Evolutionary conservation across 2,797 vertebrate species (phyloP), one percentile per base, ranked within the genome.

Genomic region (Labroides dimidiatus): DNA sequence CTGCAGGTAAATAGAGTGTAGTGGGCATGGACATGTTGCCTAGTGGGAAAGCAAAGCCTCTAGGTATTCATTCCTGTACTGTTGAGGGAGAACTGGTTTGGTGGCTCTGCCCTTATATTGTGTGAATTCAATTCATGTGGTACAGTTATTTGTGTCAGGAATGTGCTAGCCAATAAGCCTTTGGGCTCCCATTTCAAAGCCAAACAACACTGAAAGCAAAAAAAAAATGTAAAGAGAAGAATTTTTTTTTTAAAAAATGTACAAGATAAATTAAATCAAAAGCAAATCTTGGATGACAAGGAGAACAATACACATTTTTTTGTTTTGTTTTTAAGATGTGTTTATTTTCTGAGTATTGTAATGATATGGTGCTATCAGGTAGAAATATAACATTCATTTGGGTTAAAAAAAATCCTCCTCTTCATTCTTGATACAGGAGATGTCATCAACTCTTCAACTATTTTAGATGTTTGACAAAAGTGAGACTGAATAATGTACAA

Each of bases 321-420:
- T n/a, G n/a, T n/a, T n/a, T 48, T 64, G 58, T 72, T 39, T 48
- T 72, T 77, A 51, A 57, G 51, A 69, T 50, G 39, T 68, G 37
- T 87, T 92, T 88, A 83, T 82, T 89, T 74, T 81, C 42, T 52
- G 37, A 85, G 72, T 56, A 64, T 68, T 84, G 54, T 65, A 70
- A 44, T 54, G n/a, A 65, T 24, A 48, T 52, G 52, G 64, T 48
- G 17, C 62, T 21, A 19, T 60, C 41, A 63, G 78, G 60, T 84
- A 74, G 72, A 77, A 69, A 86, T 78, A 68, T 75, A 80, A 52
- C 42, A 63, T 62, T 66, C 2, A 78, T 61, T 50, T 58, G 10
- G 56, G 48, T 54, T 65, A 11, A 42, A 61, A 52, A 63, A 60
- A 64, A 62, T 12, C 20, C 19, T 21, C 58, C 53, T 69, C 20